phyloP scores from a whole-genome alignment of 2,113 vertebrate genomes.

The Balaeniceps rex region DNA sequence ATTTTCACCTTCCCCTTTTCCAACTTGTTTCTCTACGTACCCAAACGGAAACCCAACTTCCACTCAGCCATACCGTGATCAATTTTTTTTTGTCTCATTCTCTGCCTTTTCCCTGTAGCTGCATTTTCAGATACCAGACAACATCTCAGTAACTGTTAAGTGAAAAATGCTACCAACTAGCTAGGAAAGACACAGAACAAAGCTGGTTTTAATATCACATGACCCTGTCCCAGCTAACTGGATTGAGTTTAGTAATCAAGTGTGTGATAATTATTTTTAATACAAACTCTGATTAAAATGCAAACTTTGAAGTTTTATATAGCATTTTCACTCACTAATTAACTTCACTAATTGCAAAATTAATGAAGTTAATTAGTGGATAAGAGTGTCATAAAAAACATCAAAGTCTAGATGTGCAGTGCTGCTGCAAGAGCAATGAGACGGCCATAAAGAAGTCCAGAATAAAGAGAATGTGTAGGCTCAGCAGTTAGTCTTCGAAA shows the following conservation, averaged over 20 bases:
- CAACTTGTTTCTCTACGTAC: background rate
- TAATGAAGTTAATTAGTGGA: conserved; percentile 74
- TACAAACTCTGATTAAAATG: conserved; percentile 71
- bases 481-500: conserved; percentile 33
- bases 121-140: background rate
- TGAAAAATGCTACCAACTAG: background rate
- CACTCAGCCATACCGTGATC: background rate
- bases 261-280: conserved; percentile 62
- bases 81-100: background rate
- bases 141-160: background rate
- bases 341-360: conserved; percentile 65
- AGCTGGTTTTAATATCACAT: background rate
- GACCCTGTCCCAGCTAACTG: conserved; percentile 36
- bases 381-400: conserved; percentile 64
- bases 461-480: background rate
- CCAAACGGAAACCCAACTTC: background rate
- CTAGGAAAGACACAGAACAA: conserved; percentile 9
- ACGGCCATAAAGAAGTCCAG: background rate
- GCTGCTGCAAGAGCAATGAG: conserved; percentile 32
- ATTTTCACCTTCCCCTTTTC: background rate
- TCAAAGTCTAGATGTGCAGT: conserved; percentile 67
- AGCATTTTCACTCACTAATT: conserved; percentile 70
- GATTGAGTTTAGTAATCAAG: conserved; percentile 55
- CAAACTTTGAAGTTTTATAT: conserved; percentile 75
- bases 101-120: background rate